Evolutionary conservation across 2,113 vertebrate genomes (phyloP).

Genomic region (Nanorana parkeri): DNA sequence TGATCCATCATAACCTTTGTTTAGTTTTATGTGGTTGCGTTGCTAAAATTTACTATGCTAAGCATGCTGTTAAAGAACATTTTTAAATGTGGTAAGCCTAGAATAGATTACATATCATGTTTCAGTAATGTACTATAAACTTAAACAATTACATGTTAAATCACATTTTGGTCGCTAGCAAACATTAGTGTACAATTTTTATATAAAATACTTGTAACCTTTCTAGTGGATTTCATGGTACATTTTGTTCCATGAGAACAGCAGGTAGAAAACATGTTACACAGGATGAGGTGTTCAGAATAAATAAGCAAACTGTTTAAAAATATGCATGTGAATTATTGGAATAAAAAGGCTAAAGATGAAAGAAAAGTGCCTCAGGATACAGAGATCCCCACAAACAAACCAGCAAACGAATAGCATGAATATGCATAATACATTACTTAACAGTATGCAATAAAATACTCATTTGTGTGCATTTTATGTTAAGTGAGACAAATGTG

Average conservation of each 20-base stretch:
- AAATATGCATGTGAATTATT: constrained; percentile 43
- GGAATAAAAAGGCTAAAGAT: constrained; percentile 40
- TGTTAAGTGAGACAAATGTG: constrained; percentile 71
- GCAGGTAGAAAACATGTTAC: constrained; percentile 15
- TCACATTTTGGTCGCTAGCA: background rate
- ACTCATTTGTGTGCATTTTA: constrained; percentile 62
- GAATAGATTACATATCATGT: too few relatives aligned
- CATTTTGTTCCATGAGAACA: background rate
- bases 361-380: constrained; percentile 46
- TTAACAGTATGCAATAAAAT: constrained; percentile 14
- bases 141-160: background rate
- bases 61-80: too few relatives aligned
- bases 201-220: background rate
- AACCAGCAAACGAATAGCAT: constrained; percentile 21
- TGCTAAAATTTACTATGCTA: too few relatives aligned
- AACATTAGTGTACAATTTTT: background rate
- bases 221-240: background rate
- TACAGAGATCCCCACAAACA: constrained; percentile 17
- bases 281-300: constrained; percentile 17
- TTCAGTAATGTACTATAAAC: too few relatives aligned
- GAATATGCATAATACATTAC: constrained; percentile 41
- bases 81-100: too few relatives aligned
- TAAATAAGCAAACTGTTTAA: constrained; percentile 16
- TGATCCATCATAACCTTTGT: too few relatives aligned
- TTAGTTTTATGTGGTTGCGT: too few relatives aligned